Evolutionary conservation across 2,888 invertebrate species (phyloP), one percentile per base, ranked within the genome.

Genomic region (Pelosia muscerda): DNA sequence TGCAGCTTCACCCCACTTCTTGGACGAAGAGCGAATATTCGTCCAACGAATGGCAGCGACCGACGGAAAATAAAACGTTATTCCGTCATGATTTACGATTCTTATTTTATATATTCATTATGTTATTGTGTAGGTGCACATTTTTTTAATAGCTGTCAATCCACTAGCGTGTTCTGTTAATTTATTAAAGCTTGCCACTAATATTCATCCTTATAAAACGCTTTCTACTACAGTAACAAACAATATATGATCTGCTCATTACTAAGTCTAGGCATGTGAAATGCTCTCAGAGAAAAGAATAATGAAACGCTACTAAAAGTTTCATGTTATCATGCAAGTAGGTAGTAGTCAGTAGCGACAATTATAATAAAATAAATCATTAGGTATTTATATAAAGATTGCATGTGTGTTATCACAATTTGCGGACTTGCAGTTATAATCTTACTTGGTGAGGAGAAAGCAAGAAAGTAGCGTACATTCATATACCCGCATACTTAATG

Each of bases 1-100:
- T 66, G 65, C 55, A 60, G 38, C 54, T 42, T 59, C 49, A 34
- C 22, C 42, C 55, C 38, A 54, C 54, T 54, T 38, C 53, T 65
- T 31, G 58, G 42, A 26, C 28, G 22, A 53, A 31, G 31, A 31
- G 19, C 49, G 26, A 49, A 61, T 28, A 49, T 26, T 53, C 26
- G 34, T n/a, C 11, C 49, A 49, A 61, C 49, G 61, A 49, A 59
- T 49, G 25, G 42, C 49, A 49, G 26, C 23, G 4, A 8, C 26
- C 26, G 42, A 26, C 26, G 49, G 26, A 26, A 61, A 42, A 61
- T 23, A 31, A 34, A 59, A 59, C 34, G 15, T 58, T 58, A 13
- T 58, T 2, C 22, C 34, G 58, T 59, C 34, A 28, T 23, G 23
- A 59, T 59, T 59, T 59, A 59, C 23, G 23, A 59, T 38, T 23